A percentile compares a stretch with the other conserved stretches of the same genome.
phyloP scores from a whole-genome alignment of 2,797 vertebrate species.

The Thripadectes ignobilis region DNA sequence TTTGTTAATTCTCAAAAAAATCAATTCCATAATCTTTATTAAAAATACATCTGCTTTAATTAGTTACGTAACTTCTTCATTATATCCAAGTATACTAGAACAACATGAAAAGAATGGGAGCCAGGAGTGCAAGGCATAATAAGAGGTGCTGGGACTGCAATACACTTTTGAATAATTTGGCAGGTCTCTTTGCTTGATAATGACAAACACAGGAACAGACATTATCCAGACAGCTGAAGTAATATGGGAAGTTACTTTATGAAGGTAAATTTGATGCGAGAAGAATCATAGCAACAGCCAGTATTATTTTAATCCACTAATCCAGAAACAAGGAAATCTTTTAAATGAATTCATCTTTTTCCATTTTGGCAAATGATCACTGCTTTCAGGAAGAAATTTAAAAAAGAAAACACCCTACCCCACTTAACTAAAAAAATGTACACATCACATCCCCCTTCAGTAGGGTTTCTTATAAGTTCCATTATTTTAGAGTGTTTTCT shows the following conservation, averaged over 20 bases:
- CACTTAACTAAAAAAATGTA: neutral
- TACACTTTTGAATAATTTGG: constrained; percentile 47
- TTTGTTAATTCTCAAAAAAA: constrained; percentile 16
- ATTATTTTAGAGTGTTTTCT: neutral
- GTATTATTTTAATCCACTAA: neutral
- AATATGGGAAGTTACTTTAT: neutral
- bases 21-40: constrained; percentile 30
- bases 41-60: constrained; percentile 55
- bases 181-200: constrained; percentile 9
- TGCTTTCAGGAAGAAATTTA: neutral
- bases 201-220: constrained; percentile 4
- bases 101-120: constrained; percentile 1
- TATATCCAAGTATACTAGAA: neutral
- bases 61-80: constrained; percentile 47
- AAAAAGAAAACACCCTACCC: rapidly evolving
- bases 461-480: neutral
- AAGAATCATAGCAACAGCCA: neutral
- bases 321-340: neutral
- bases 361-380: neutral
- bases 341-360: neutral
- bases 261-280: neutral
- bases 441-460: neutral
- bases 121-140: neutral
- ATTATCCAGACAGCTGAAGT: constrained; percentile 41
- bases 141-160: constrained; percentile 35